Percentiles rank a stretch among this genome's conserved stretches.
phyloP scores from a whole-genome alignment of 92 coral and sea anemone genomes.

The Anthopleura xanthogrammica region DNA sequence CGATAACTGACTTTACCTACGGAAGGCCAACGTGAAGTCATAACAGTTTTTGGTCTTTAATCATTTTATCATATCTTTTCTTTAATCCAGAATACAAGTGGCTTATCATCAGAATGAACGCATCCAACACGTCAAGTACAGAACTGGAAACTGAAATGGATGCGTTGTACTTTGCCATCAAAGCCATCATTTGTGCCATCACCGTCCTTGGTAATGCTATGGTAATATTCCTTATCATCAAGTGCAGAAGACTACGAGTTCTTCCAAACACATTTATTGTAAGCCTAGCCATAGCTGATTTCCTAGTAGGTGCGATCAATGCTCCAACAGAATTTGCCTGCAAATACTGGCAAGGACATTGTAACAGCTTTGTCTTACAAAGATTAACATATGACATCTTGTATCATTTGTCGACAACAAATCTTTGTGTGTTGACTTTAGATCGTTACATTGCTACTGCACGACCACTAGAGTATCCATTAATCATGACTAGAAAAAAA shows the following conservation, averaged over 20 bases:
- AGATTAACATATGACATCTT: constrained; percentile 37
- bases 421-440: constrained; percentile 61
- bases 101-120: no score
- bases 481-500: not conserved
- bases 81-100: no score
- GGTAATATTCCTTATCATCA: constrained; percentile 53
- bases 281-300: constrained; percentile 66
- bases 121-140: no score
- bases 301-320: constrained; percentile 58
- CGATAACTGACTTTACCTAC: no score
- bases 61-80: no score
- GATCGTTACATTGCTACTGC: constrained; percentile 75
- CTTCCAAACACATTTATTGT: constrained; percentile 60
- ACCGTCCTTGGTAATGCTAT: constrained; percentile 70
- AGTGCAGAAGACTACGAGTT: constrained; percentile 42
- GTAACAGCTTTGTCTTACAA: constrained; percentile 17
- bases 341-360: constrained; percentile 20
- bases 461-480: constrained; percentile 39
- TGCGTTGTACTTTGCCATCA: constrained; percentile 48
- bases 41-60: no score
- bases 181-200: constrained; percentile 52
- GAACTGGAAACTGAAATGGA: not conserved
- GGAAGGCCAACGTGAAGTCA: no score
- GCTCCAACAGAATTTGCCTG: constrained; percentile 61
- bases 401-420: constrained; percentile 54